Conservation (phyloP, 1,140 invertebrate genomes). For the Zaprionus camerounensis region DNA sequence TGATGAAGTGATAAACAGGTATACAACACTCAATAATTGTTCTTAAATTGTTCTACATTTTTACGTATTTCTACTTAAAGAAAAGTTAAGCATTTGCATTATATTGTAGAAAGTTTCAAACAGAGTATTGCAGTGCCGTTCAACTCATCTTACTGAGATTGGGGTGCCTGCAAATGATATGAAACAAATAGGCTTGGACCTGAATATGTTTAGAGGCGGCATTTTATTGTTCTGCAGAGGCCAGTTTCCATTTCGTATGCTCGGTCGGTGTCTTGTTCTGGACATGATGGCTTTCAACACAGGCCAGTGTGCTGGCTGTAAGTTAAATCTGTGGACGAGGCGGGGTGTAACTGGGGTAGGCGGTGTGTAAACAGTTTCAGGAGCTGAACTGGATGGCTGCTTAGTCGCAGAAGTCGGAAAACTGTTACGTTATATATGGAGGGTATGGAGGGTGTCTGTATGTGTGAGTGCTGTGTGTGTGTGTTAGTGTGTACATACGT, state of each 20-base stretch:
- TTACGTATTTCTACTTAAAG: neutral
- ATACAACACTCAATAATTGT: too few relatives aligned
- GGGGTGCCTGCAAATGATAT: conserved; percentile 50
- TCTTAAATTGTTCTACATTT: too few relatives aligned
- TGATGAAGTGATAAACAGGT: too few relatives aligned
- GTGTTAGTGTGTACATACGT: conserved; percentile 52
- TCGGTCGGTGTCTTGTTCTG: conserved; percentile 19
- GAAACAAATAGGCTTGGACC: conserved; percentile 56
- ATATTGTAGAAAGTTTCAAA: neutral
- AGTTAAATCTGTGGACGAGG: conserved; percentile 28
- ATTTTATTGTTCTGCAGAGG: conserved; percentile 8
- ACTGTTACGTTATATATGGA: neutral
- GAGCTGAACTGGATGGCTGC: conserved; percentile 43
- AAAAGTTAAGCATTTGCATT: neutral
- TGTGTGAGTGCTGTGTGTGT: conserved; percentile 16
- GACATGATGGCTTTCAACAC: conserved; percentile 34
- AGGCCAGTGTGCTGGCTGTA: conserved; percentile 28
- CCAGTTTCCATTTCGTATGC: conserved; percentile 21
- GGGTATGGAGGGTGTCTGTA: neutral
- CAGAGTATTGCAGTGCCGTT: conserved; percentile 4
- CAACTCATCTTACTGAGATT: too few relatives aligned
- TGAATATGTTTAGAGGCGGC: conserved; percentile 26
- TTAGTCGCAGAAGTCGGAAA: conserved; percentile 31
- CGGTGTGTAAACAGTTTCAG: conserved; percentile 52
- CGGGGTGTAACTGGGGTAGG: neutral